Evolutionary conservation across 1,140 invertebrate genomes (phyloP).

Genomic region (Hycleus phaleratus): DNA sequence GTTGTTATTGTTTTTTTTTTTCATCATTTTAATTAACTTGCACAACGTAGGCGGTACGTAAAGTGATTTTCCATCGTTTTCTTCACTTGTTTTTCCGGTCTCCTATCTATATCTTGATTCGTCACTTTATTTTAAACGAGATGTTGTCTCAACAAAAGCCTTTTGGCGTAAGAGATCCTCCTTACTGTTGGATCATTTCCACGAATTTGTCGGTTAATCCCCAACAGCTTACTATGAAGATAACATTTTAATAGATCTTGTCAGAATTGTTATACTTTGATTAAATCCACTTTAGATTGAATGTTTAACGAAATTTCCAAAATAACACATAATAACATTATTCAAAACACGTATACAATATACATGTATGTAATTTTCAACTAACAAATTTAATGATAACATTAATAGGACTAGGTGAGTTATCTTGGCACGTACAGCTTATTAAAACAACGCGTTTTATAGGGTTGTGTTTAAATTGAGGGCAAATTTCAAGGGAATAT

Average conservation of each 20-base stretch:
- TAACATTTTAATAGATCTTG: conserved; percentile 8
- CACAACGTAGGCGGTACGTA: no score
- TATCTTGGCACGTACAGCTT: conserved; percentile 11
- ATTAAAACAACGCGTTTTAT: conserved; percentile 9
- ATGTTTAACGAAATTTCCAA: no score
- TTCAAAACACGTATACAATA: conserved; percentile 3
- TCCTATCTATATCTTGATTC: background rate
- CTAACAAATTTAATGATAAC: no score
- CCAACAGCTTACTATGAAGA: conserved; percentile 10
- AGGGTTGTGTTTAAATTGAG: background rate
- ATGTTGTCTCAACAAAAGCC: conserved; percentile 1
- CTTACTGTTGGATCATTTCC: conserved; percentile 4
- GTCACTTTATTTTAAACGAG: background rate
- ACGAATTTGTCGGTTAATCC: conserved; percentile 11
- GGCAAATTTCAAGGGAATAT: no score
- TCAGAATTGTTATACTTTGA: no score
- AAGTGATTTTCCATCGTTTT: no score
- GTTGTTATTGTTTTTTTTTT: no score
- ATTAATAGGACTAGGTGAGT: conserved; percentile 6
- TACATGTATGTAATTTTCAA: conserved; percentile 2
- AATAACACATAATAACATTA: background rate
- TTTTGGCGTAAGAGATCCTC: background rate
- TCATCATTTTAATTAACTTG: no score
- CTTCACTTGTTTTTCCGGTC: no score
- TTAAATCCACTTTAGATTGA: no score